Conservation (phyloP, 2,113 vertebrate genomes). For the Vulpes ferrilata region DNA sequence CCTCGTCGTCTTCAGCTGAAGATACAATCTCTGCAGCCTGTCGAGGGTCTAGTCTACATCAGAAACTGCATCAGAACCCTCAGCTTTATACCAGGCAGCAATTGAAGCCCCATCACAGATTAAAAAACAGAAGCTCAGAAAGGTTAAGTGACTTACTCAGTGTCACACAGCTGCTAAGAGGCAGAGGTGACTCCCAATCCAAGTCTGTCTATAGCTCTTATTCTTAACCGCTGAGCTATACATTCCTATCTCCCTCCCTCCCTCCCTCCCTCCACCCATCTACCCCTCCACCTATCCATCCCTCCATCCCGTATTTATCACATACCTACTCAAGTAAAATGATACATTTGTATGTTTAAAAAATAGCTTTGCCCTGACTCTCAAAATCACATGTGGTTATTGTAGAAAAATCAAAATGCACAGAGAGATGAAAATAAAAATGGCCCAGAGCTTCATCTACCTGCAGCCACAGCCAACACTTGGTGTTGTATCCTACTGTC, state of each 20-base stretch:
- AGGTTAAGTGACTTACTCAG: background rate
- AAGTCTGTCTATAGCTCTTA: background rate
- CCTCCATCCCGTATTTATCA: background rate
- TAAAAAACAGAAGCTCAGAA: background rate
- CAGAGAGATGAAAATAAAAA: background rate
- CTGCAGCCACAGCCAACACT: background rate
- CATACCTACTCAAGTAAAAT: background rate
- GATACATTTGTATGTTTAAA: background rate
- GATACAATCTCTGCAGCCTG: background rate
- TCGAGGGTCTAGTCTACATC: background rate
- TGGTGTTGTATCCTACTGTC: fast-evolving
- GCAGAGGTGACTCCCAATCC: background rate
- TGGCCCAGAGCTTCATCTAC: background rate
- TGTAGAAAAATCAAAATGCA: background rate
- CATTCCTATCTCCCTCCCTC: background rate
- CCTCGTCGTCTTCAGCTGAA: background rate
- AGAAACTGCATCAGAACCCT: background rate
- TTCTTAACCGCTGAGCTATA: background rate
- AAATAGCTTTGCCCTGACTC: background rate
- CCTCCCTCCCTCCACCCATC: background rate
- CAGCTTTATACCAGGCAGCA: background rate
- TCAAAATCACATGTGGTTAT: background rate
- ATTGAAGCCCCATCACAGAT: background rate
- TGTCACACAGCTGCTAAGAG: background rate
- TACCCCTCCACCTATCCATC: background rate